Base-by-base conservation (phyloP, 92 coral and sea anemone species). In the Desmophyllum pertusum region DNA sequence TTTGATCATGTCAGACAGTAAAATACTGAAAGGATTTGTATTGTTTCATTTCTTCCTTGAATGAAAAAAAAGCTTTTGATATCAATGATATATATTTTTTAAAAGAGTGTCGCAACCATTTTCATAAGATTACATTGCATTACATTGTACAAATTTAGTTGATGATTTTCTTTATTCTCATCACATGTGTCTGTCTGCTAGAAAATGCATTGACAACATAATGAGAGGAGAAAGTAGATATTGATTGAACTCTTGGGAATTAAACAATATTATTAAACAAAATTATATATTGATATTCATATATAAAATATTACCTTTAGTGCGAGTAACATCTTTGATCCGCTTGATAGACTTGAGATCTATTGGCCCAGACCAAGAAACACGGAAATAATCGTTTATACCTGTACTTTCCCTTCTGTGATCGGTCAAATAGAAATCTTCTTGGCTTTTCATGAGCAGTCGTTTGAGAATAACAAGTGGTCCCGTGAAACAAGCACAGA, bases 321-420 rank as follows among this genome's bases (percentile, higher is more conserved):
- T 94, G 57, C 98, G 80, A 31, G 98, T 92, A 55, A 94, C 82
- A 74, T 94, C 98, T 73, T 94, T 94, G 33, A 94, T 90, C 68
- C 92, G 81, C 77, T 92, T 94, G 6, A 92, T 91, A 30, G 86
- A 88, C 81, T 87, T 89, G 68, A 94, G 70, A 76, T 94, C 98
- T 61, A 94, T 85, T 27, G 90, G 91, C 15, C 92, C 93, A 45
- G 95, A 92, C 98, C 98, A 94, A 9, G 90, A 55, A 31, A 89
- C 89, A 38, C 63, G 82, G 30, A 36, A 73, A 30, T 81, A 53
- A 64, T 85, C 83, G 29, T 67, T 38, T 67, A 38, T 38, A 67
- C 38, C 18, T 1, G 41, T 67, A 38, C 42, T 33, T 14, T 43
- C 41, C 11, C 36, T 43, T 1, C 45, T 67, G 62, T 80, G 37